Percentiles rank a stretch among this genome's conserved stretches.
Conservation (phyloP, 2,797 vertebrate species). For the Acanthiza pusilla region DNA sequence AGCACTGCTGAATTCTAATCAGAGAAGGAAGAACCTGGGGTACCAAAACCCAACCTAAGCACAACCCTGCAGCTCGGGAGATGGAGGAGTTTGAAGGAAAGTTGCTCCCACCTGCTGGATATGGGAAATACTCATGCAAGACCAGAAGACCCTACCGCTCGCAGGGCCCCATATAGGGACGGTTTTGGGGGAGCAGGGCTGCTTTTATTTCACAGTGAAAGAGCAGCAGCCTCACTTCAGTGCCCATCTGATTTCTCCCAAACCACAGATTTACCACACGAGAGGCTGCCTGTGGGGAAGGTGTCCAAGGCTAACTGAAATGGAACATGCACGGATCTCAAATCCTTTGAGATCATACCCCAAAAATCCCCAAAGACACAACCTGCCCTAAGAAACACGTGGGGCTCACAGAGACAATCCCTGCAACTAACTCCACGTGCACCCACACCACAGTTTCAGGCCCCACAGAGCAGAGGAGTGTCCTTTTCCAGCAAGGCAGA, state of each 20-base stretch:
- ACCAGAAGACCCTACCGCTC: not conserved
- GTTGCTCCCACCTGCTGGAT: not conserved
- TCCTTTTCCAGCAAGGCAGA: not conserved
- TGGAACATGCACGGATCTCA: not conserved
- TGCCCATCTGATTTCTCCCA: not conserved
- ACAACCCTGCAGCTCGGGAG: not conserved
- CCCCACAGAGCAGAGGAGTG: fast-evolving
- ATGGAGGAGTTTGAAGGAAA: not conserved
- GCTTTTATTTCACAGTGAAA: not conserved
- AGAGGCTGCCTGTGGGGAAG: not conserved
- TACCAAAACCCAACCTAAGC: not conserved
- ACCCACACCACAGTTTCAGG: not conserved
- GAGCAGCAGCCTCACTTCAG: not conserved
- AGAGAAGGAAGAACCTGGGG: not conserved
- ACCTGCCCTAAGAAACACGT: fast-evolving
- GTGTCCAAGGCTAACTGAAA: not conserved
- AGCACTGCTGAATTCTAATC: not conserved
- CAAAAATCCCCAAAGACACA: not conserved
- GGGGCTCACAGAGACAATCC: not conserved
- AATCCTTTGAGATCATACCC: not conserved
- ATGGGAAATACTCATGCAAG: not conserved
- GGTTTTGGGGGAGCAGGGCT: not conserved
- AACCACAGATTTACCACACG: fast-evolving
- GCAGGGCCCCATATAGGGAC: not conserved
- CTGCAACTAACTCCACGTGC: fast-evolving